Base-by-base conservation (phyloP, 1,140 invertebrate species). In the Anadara kagoshimensis region DNA sequence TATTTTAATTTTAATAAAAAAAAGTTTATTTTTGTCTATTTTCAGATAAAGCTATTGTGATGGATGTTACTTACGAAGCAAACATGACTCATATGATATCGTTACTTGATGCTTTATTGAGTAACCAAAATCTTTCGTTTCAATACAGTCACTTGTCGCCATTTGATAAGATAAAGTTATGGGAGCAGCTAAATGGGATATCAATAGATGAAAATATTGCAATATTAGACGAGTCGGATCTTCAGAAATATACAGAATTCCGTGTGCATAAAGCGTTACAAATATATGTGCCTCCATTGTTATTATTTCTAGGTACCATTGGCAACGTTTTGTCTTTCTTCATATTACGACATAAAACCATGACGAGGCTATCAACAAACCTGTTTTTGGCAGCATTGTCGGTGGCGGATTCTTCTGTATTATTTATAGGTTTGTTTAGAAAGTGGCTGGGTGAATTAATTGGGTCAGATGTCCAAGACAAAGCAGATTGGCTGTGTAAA, bases 361-460 rank as follows among this genome's bases (percentile, higher is more conserved):
- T 87, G 84, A 61, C 69, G 5, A 76, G 81, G 54, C 77, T 83
- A 22, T 86, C 87, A 3, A 85, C 84, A 5, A 88, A 88, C 69
- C 47, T 81, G 18, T 89, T 88, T 69, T 80, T 89, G 11, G 82
- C 84, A 43, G 84, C 81, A 0, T 78, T 89, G 24, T 83, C 87
- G 8, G 63, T 88, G 0, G 84, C 85, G 7, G 88, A 89, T 72
- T 81, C 84, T 10, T 53, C 84, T 14, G 86, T 89, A 11, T 69
- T 89, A 44, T 83, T 83, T 51, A 76, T 85, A 18, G 87, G 88
- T n/a, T 68, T 88, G 24, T 75, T 89, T 51, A 67, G 79, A 36
- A 75, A 83, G n/a, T 89, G 88, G 86, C 58, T 88, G 7, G 79
- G 73, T 10, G 80, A 83, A 26, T 65, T 86, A 20, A 69, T 71